These are phyloP conservation scores for Marcusenius ussheri DNA, from an alignment of 2,113 vertebrate genomes.

Conservation along the genomic window DNA sequence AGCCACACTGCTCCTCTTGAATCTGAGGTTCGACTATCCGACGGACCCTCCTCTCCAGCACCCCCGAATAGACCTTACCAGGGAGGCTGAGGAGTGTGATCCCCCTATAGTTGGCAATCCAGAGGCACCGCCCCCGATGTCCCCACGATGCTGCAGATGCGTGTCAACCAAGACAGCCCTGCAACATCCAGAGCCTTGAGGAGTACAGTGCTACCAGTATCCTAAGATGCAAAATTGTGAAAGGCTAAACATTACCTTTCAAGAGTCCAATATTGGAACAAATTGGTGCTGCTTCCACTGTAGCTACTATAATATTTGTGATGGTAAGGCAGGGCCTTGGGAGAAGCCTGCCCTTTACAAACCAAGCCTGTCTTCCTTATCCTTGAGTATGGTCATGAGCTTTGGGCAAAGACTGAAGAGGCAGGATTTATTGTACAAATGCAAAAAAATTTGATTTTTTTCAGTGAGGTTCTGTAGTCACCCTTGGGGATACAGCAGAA, in stretches of 20 bases:
- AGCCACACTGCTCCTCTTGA: too few species aligned
- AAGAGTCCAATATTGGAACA: neutral
- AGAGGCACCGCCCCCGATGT: too few species aligned
- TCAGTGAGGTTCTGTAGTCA: neutral
- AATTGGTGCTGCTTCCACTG: neutral
- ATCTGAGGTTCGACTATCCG: too few species aligned
- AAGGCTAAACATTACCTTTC: neutral
- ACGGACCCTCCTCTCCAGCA: too few species aligned
- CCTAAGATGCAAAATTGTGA: neutral
- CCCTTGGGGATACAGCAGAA: neutral
- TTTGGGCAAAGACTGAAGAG: neutral
- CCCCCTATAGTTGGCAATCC: too few species aligned
- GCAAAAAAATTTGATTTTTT: neutral
- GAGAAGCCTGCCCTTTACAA: neutral
- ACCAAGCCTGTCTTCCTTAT: neutral
- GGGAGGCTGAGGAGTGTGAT: too few species aligned
- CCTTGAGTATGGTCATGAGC: neutral
- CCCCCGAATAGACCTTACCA: too few species aligned
- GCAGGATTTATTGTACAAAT: neutral
- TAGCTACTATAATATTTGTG: neutral
- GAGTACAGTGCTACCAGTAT: neutral
- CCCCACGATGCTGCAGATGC: too few species aligned
- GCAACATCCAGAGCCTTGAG: too few species aligned
- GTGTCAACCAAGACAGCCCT: too few species aligned
- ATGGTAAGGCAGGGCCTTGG: neutral